Base-by-base conservation (phyloP, 2,113 vertebrate genomes). In the Amia ocellicauda region DNA sequence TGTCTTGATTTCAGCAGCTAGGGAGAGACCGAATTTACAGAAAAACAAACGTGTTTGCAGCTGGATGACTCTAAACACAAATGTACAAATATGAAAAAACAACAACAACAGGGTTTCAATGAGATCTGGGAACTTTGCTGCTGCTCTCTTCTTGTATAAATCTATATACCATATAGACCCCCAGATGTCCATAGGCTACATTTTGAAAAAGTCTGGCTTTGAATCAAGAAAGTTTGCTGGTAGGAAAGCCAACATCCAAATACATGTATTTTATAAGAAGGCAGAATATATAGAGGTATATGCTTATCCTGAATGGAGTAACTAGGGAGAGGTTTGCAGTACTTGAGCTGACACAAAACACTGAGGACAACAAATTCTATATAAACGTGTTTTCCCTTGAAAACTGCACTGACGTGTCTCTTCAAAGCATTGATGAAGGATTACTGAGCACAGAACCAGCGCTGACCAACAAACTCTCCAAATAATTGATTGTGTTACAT, bases 1-100 rank as follows among this genome's bases (percentile, higher is more conserved):
- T 17, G 47, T 56, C 53, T 64, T 67, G 36, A 69, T 69, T 61
- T 58, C 20, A 53, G 69, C 53, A 42, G 50, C 27, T 11, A 31
- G 29, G 19, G 22, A 27, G 42, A 57, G 52, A 2, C n/a, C 14
- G 22, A 28, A 11, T 58, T 49, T 58, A 56, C 41, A 59, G 1
- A 7, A 19, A 23, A 42, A 11, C 11, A 4, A 57, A 14, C 17
- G n/a, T 42, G 63, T 56, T 68, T 41, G 4, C 41, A 43, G 43
- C 20, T 45, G 41, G 43, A 56, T 9, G 66, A 65, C 31, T 36
- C 5, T n/a, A 36, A 36, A 36, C 11, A 36, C 31, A 59, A 11
- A 41, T 27, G 49, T 49, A 55, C 51, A 17, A 20, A 20, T 40
- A 59, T 53, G 26, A 58, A 58, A 20, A 29, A 2, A 7, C 8